Evolutionary conservation across 2,888 invertebrate species (phyloP).

Genomic region (Drosophila differens): DNA sequence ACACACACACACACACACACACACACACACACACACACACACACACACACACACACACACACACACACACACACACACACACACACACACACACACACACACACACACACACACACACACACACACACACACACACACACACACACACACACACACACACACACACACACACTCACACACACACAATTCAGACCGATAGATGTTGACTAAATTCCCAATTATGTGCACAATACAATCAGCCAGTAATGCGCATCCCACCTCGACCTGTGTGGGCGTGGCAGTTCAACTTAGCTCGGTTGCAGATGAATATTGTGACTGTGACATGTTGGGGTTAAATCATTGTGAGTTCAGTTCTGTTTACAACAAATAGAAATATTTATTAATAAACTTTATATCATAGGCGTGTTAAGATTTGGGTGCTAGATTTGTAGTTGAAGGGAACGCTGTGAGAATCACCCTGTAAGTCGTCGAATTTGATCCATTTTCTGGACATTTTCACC

Average conservation of each 20-base stretch:
- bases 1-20: slow-evolving; percentile 1
- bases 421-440: neutral
- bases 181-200: slow-evolving; percentile 19
- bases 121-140: no score
- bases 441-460: neutral
- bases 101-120: neutral
- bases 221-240: slow-evolving; percentile 32
- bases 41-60: no score
- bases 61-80: no score
- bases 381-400: neutral
- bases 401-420: neutral
- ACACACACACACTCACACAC: no score
- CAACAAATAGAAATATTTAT: neutral
- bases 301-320: neutral
- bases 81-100: neutral
- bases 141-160: no score
- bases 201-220: slow-evolving; percentile 45
- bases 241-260: slow-evolving; percentile 23
- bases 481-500: neutral
- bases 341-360: neutral
- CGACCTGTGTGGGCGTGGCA: slow-evolving; percentile 4
- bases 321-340: neutral
- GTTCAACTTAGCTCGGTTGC: no score
- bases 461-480: neutral
- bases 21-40: no score